Base-by-base conservation (phyloP, 2,888 invertebrate genomes). In the Tenodera sinensis region DNA sequence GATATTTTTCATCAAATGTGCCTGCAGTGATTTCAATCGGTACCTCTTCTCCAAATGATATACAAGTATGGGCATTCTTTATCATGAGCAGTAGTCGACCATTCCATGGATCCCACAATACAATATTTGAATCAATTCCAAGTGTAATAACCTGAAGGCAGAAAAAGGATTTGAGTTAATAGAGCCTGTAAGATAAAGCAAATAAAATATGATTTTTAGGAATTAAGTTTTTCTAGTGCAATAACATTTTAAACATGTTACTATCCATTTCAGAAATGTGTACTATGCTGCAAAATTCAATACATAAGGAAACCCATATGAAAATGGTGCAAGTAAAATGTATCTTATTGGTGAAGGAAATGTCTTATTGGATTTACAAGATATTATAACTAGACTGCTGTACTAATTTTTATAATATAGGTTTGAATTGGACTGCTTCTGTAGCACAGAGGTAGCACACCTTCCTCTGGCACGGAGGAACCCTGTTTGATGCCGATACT, bases 91-190 rank as follows among this genome's bases (percentile, higher is more conserved):
- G 95, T 88, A 96, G 95, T 89, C 91, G 90, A 3, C 97, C 97
- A 85, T 95, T 95, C 93, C 95, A 94, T 0, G 97, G 96, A 92
- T 97, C 96, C 98, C 98, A 98, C 34, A 96, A 96, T 91, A 97
- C 96, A 90, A 98, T 97, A 90, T 95, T 96, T 91, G 97, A 97
- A 92, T 97, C 97, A 92, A 96, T 93, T 89, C 97, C 97, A 88
- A 96, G 97, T 0, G 97, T 96, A 89, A 98, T 95, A 90, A 98
- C 92, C 93, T 94, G 91, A 90, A 84, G 6, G 84, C 15, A 71
- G 54, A 71, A 71, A 71, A 54, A 54, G 14, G 15, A 54, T 54
- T 54, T 54, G 1, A 54, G 20, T 54, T 54, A 54, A 4, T 15
- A 83, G n/a, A 83, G 14, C n/a, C 30, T 34, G 7, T 8, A n/a